These are phyloP conservation scores for Orthonychiurus folsomi DNA, from an alignment of 2,888 invertebrate genomes.

Conservation along the genomic window DNA sequence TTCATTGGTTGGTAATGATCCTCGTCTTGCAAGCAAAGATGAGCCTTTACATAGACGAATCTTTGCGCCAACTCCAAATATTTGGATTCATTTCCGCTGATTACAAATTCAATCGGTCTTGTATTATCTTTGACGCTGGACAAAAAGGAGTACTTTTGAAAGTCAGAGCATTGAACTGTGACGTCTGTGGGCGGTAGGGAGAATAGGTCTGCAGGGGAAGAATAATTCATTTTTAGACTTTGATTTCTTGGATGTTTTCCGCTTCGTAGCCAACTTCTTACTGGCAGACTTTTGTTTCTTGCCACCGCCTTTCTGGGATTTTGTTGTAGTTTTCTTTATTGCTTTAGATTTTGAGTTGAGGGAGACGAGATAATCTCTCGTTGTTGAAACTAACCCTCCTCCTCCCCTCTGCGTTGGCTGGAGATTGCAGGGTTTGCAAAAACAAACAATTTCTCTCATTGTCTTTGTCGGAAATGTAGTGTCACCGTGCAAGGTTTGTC, in stretches of 20 bases:
- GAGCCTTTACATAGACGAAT: not conserved
- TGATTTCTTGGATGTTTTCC: no score
- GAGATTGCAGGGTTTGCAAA: not conserved
- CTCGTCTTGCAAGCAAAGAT: not conserved
- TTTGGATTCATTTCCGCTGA: not conserved
- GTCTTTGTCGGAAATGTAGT: not conserved
- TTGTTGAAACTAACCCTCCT: not conserved
- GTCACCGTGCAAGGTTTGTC: not conserved
- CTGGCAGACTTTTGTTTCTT: not conserved
- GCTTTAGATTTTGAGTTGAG: not conserved
- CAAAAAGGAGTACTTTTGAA: not conserved
- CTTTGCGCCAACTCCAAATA: not conserved
- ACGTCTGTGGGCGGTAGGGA: conserved; percentile 4
- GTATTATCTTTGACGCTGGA: conserved; percentile 9
- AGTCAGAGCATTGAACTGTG: not conserved
- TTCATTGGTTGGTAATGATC: not conserved
- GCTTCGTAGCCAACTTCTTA: not conserved
- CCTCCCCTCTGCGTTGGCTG: not conserved
- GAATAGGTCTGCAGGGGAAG: not conserved
- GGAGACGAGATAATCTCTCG: not conserved
- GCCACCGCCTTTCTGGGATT: not conserved
- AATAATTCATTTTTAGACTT: not conserved
- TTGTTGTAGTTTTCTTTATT: not conserved
- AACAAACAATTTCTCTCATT: not conserved
- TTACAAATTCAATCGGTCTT: not conserved